Percentiles rank a stretch among this genome's conserved stretches.
These are phyloP conservation scores for Acronicta alni DNA, from an alignment of 2,888 invertebrate genomes.

Conservation along the genomic window DNA sequence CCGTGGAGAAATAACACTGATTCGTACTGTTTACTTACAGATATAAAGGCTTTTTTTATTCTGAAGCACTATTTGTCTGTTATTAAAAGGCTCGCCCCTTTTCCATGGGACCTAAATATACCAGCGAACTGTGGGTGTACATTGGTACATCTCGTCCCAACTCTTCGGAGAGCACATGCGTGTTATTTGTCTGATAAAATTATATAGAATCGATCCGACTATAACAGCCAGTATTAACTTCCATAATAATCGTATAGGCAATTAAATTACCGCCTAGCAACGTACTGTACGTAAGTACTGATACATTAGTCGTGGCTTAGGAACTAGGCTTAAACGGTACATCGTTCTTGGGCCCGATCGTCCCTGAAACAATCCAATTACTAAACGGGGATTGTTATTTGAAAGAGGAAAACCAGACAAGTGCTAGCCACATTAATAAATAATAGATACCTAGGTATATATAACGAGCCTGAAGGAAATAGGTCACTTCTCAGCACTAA, in stretches of 20 bases:
- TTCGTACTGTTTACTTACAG: background rate
- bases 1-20: conserved; percentile 12
- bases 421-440: conserved; percentile 40
- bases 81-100: too few relatives aligned
- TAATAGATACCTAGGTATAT: conserved; percentile 8
- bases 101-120: too few relatives aligned
- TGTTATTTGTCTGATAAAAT: background rate
- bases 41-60: too few relatives aligned
- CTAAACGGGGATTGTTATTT: conserved; percentile 66
- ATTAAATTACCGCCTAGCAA: conserved; percentile 14
- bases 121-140: too few relatives aligned
- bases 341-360: conserved; percentile 61
- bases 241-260: conserved; percentile 5
- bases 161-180: too few relatives aligned
- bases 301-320: conserved; percentile 19
- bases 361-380: conserved; percentile 76
- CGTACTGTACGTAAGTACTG: conserved; percentile 6
- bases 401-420: conserved; percentile 55
- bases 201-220: conserved; percentile 4
- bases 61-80: too few relatives aligned
- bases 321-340: conserved; percentile 34
- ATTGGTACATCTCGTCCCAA: too few relatives aligned
- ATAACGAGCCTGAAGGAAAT: conserved; percentile 37
- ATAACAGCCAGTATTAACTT: background rate
- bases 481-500: conserved; percentile 30